Percentiles rank a stretch among this genome's conserved stretches.
Evolutionary conservation across 2,113 vertebrate species (phyloP).

Genomic region (Campylorhamphus procurvoides): DNA sequence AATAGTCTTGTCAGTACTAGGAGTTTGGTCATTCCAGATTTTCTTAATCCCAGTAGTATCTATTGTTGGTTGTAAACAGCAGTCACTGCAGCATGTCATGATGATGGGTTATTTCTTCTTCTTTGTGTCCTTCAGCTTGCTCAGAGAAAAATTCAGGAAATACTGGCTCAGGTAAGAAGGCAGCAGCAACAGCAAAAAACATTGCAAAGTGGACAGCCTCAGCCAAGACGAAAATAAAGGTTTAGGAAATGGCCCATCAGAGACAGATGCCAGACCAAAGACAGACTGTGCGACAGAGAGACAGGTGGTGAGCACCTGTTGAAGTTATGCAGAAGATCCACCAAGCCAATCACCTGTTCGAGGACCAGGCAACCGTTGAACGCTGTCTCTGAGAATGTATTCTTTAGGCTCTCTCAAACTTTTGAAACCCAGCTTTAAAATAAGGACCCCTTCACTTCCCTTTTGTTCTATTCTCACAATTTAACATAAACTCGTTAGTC

Average conservation of each 20-base stretch:
- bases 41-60: not conserved
- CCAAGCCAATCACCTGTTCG: conserved; percentile 81
- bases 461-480: conserved; percentile 86
- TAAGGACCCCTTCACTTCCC: conserved; percentile 83
- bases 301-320: conserved; percentile 75
- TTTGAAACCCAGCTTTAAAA: conserved; percentile 89
- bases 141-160: conserved; percentile 99
- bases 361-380: conserved; percentile 86
- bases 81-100: not conserved
- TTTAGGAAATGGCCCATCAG: conserved; percentile 79
- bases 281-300: conserved; percentile 80
- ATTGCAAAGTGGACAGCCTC: conserved; percentile 83
- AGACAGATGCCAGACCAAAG: conserved; percentile 88
- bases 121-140: conserved; percentile 84
- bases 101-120: not conserved
- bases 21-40: not conserved
- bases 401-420: conserved; percentile 88
- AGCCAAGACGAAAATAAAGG: conserved; percentile 90
- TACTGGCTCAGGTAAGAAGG: conserved; percentile 96
- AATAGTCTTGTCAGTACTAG: not conserved
- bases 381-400: conserved; percentile 90
- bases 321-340: conserved; percentile 80
- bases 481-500: conserved; percentile 81
- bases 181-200: conserved; percentile 90
- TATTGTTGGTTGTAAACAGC: not conserved